Conservation (phyloP, 2,797 vertebrate species). For the Zenarchopterus dispar region DNA sequence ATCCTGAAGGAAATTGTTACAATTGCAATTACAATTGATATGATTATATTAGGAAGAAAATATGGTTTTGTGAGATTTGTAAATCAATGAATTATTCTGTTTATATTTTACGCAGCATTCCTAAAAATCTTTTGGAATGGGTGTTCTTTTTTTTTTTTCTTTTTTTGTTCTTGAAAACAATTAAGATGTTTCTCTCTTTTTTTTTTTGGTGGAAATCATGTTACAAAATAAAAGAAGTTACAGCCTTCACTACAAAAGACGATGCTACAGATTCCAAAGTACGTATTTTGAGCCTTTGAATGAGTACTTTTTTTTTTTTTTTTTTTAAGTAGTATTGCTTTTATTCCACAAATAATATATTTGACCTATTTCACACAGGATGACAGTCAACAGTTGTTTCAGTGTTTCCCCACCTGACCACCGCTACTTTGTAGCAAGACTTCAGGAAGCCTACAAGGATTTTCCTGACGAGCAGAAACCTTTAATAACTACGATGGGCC, state of each 20-base stretch:
- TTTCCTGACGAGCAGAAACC: slow-evolving; percentile 50
- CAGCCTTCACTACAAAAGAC: slow-evolving; percentile 45
- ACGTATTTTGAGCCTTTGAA: slow-evolving; percentile 17
- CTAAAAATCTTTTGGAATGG: too few species aligned
- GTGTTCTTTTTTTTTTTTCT: neutral
- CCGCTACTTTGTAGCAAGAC: slow-evolving; percentile 24
- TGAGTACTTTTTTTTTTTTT: neutral
- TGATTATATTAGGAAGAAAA: neutral
- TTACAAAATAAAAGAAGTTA: slow-evolving; percentile 16
- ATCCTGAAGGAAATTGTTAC: too few species aligned
- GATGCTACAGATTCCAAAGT: slow-evolving; percentile 57
- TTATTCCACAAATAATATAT: too few species aligned
- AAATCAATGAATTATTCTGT: too few species aligned
- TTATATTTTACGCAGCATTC: too few species aligned
- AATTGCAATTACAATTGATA: too few species aligned
- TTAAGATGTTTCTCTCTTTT: neutral
- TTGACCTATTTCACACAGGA: slow-evolving; percentile 26
- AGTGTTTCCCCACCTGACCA: slow-evolving; percentile 3
- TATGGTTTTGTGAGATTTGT: neutral
- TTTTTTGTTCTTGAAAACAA: neutral
- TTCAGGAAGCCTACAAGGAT: slow-evolving; percentile 44
- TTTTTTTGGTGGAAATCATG: neutral
- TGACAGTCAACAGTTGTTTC: slow-evolving; percentile 2
- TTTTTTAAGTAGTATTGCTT: neutral
- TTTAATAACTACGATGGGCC: slow-evolving; percentile 43